Evolutionary conservation across 2,113 vertebrate species (phyloP), one percentile per base, ranked within the genome.

Genomic region (Pygathrix nemaeus): DNA sequence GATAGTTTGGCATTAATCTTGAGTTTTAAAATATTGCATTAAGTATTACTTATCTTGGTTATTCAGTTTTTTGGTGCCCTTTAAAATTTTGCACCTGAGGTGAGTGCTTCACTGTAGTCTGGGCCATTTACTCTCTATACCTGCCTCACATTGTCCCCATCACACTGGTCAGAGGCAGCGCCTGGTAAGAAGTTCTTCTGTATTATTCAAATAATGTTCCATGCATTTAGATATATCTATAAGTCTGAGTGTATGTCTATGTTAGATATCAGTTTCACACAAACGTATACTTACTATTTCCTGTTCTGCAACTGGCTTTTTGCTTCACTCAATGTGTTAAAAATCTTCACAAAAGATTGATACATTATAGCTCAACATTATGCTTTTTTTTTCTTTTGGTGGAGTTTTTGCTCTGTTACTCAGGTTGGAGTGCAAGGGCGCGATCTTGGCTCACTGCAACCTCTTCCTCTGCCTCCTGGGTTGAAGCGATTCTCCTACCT

Each of bases 341-440:
- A 88, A 59, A 72, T 75, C 35, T 55, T 86, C 52, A 57, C 6
- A n/a, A 84, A 97, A 76, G 82, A 85, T 40, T 88, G 95, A 90
- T 21, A 23, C 4, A 7, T 40, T 6, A 4, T 40, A 50, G 76
- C 45, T 64, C 61, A 64, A 14, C 12, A 12, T 30, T 64, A 64
- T 6, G 12, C 5, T 64, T 11, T 64, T 61, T 25, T 61, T 61
- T 61, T 27, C 11, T 27, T 61, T 61, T 12, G 25, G 30, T 27
- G 4, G 61, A 64, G 27, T 30, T 64, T 64, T 64, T 30, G 25
- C 61, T 64, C 11, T 64, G 11, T 64, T 30, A 12, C 27, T 30
- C 27, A 64, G 61, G 61, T 13, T 64, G 61, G 61, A 64, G 61
- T 64, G 61, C 61, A 64, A 30, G 5, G 27, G 27, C 5, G 1